Evolutionary conservation across 2,113 vertebrate genomes (phyloP).

Genomic region (Hippocampus comes): DNA sequence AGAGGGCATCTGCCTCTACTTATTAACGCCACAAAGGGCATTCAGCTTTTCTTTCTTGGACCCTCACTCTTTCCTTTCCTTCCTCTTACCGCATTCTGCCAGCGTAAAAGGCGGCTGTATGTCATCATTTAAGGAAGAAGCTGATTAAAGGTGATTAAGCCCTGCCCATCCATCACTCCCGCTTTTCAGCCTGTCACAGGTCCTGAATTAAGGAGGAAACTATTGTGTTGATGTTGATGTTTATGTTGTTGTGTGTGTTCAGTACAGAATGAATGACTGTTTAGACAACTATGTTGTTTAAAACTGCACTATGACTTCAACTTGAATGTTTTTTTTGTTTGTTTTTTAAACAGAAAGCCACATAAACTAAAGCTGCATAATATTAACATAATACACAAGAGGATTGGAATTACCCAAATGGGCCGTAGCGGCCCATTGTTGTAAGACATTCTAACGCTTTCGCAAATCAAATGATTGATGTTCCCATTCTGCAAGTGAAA

Average conservation of each 20-base stretch:
- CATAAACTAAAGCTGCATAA: slow-evolving; percentile 44
- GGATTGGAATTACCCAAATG: slow-evolving; percentile 48
- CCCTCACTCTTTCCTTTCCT: slow-evolving; percentile 22
- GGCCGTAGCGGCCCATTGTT: slow-evolving; percentile 50
- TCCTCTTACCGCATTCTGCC: slow-evolving; percentile 40
- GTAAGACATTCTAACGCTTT: slow-evolving; percentile 24
- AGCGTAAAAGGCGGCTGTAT: slow-evolving; percentile 58
- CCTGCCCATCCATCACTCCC: slow-evolving; percentile 69
- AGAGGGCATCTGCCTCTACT: slow-evolving; percentile 56
- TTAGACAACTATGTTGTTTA: slow-evolving; percentile 32
- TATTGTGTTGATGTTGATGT: slow-evolving; percentile 20
- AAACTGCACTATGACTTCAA: slow-evolving; percentile 42
- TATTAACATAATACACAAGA: slow-evolving; percentile 47
- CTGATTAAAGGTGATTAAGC: slow-evolving; percentile 75
- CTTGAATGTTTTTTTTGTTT: slow-evolving; percentile 43
- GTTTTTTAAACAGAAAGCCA: slow-evolving; percentile 30
- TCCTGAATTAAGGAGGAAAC: slow-evolving; percentile 44
- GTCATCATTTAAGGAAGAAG: slow-evolving; percentile 69
- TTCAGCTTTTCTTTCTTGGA: slow-evolving; percentile 42
- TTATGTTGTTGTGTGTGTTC: slow-evolving; percentile 12
- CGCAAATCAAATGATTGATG: slow-evolving; percentile 53
- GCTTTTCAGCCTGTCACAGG: slow-evolving; percentile 65
- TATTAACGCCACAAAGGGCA: slow-evolving; percentile 51
- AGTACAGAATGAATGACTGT: slow-evolving; percentile 14
- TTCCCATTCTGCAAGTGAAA: slow-evolving; percentile 44